Conservation (phyloP, 2,888 invertebrate species). For the Drosophila siamana region DNA sequence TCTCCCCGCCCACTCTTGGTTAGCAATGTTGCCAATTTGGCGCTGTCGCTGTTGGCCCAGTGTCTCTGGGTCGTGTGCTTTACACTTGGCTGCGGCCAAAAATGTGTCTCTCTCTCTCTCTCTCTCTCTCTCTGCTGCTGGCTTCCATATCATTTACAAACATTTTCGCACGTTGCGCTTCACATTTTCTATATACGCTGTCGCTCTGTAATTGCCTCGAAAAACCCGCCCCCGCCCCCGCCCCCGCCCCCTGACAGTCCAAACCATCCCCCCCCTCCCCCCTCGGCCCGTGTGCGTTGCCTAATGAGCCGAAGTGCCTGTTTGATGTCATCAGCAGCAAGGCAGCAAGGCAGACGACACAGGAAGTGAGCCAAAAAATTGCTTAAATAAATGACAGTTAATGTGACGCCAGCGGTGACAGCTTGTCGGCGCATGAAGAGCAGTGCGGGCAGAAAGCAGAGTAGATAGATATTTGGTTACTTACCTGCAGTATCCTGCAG, state of each 20-base stretch:
- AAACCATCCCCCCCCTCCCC: neutral
- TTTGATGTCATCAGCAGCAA: conserved; percentile 72
- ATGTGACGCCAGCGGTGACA: conserved; percentile 67
- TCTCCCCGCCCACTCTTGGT: neutral
- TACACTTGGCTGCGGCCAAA: conserved; percentile 74
- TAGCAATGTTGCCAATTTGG: conserved; percentile 48
- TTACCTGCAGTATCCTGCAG: conserved; percentile 96
- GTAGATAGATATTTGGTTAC: conserved; percentile 56
- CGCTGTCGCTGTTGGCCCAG: conserved; percentile 16
- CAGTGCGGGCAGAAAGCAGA: neutral
- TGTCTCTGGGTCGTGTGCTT: conserved; percentile 36
- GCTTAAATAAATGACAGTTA: conserved; percentile 79
- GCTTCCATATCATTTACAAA: conserved; percentile 71
- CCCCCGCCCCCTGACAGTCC: too few species aligned
- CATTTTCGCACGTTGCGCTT: conserved; percentile 71
- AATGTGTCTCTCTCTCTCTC: conserved; percentile 31
- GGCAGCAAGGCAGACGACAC: conserved; percentile 42
- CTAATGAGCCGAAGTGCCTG: conserved; percentile 79
- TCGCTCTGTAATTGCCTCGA: conserved; percentile 68
- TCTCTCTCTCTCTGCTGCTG: conserved; percentile 7
- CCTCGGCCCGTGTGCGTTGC: conserved; percentile 46
- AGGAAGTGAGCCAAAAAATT: conserved; percentile 79
- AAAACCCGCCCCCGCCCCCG: conserved; percentile 1
- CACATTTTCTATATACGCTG: conserved; percentile 49
- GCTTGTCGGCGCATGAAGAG: conserved; percentile 11